Evolutionary conservation across 2,888 invertebrate species (phyloP).

Genomic region (Fabriciana adippe): DNA sequence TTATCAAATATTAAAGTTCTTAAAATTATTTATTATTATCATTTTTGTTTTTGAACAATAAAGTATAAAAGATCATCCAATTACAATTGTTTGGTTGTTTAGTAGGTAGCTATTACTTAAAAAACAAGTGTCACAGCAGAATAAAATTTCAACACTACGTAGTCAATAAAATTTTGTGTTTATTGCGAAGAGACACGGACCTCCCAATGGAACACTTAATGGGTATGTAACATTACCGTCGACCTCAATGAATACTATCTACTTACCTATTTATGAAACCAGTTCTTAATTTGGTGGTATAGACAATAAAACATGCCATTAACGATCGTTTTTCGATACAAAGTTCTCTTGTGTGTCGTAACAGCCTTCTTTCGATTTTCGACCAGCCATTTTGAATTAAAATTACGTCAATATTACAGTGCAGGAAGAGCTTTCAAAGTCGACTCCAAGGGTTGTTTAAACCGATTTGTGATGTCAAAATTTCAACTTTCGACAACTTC

Average conservation of each 20-base stretch:
- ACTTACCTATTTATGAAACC: conserved; percentile 30
- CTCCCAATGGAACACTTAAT: conserved; percentile 26
- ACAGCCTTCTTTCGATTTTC: conserved; percentile 17
- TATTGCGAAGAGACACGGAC: conserved; percentile 6
- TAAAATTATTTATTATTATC: no score
- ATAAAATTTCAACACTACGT: conserved; percentile 12
- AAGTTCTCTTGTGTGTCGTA: conserved; percentile 25
- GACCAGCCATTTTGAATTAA: conserved; percentile 30
- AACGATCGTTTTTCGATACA: conserved; percentile 19
- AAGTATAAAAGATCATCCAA: no score
- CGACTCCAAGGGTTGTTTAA: conserved; percentile 33
- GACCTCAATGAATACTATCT: conserved; percentile 31
- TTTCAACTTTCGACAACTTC: conserved; percentile 29
- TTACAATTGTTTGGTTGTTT: no score
- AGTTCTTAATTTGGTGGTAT: conserved; percentile 19
- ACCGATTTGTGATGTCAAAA: conserved; percentile 32
- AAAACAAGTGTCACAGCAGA: conserved; percentile 1
- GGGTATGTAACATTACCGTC: conserved; percentile 23
- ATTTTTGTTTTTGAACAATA: no score
- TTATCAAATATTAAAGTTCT: no score
- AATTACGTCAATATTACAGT: conserved; percentile 29
- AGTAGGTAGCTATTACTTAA: no score
- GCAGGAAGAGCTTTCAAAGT: conserved; percentile 31
- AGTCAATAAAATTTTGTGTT: conserved; percentile 8
- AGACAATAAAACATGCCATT: conserved; percentile 24